phyloP scores from a whole-genome alignment of 2,888 invertebrate genomes.

The Calliscelio sp. region DNA sequence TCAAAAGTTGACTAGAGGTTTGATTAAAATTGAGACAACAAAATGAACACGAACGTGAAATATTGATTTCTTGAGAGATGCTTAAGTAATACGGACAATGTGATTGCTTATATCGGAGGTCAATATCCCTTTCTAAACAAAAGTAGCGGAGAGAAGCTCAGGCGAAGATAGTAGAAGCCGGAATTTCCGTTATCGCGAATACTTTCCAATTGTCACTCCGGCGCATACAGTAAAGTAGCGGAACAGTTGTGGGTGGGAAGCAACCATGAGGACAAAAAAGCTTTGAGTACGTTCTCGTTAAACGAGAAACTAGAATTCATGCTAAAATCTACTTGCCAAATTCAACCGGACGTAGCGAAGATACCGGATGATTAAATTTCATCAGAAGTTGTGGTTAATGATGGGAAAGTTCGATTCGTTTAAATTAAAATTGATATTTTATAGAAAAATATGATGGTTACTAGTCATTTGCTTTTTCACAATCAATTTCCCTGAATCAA shows the following conservation, averaged over 20 bases:
- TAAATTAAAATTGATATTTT: slow-evolving; percentile 27
- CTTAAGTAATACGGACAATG: slow-evolving; percentile 31
- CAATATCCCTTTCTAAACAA: slow-evolving; percentile 56
- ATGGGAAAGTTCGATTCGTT: slow-evolving; percentile 32
- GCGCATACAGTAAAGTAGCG: slow-evolving; percentile 49
- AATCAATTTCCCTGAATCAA: slow-evolving; percentile 18
- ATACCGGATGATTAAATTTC: slow-evolving; percentile 64
- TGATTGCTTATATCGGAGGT: slow-evolving; percentile 49
- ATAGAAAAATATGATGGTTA: slow-evolving; percentile 21
- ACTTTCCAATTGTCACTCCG: slow-evolving; percentile 62
- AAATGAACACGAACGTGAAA: slow-evolving; percentile 25
- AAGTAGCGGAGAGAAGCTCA: slow-evolving; percentile 11
- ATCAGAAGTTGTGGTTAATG: slow-evolving; percentile 54
- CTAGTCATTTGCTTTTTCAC: slow-evolving; percentile 5
- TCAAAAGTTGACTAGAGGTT: slow-evolving; percentile 6
- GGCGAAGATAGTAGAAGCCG: slow-evolving; percentile 27
- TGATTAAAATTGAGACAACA: slow-evolving; percentile 10
- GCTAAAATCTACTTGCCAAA: slow-evolving; percentile 62
- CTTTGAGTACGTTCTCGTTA: slow-evolving; percentile 63
- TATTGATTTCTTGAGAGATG: slow-evolving; percentile 34
- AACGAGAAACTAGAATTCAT: slow-evolving; percentile 66
- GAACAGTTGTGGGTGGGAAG: slow-evolving; percentile 53
- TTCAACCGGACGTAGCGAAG: slow-evolving; percentile 62
- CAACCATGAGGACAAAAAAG: slow-evolving; percentile 59
- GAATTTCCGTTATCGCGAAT: slow-evolving; percentile 62